Evolutionary conservation across 1,140 invertebrate species (phyloP).

Genomic region (Aleiodes sp.): DNA sequence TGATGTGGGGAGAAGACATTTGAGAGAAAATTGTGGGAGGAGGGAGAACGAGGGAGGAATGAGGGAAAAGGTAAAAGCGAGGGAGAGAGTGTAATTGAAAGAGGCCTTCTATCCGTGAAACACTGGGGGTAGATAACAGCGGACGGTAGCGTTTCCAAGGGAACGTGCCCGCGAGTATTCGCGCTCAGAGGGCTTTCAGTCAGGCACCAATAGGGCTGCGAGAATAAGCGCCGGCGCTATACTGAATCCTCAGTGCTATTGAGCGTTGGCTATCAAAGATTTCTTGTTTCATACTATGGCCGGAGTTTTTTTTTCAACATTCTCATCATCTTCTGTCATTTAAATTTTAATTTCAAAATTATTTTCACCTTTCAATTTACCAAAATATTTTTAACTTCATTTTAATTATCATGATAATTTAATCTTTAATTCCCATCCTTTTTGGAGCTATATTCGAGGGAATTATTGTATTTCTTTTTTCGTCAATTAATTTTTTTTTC

Average conservation of each 20-base stretch:
- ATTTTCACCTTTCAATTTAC: too few species aligned
- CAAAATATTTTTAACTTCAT: too few species aligned
- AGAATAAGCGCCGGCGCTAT: slow-evolving; percentile 54
- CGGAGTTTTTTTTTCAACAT: slow-evolving; percentile 31
- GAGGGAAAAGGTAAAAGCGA: slow-evolving; percentile 41
- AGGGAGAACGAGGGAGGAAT: not conserved
- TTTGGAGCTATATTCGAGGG: too few species aligned
- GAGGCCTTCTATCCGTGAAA: slow-evolving; percentile 46
- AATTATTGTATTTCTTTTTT: too few species aligned
- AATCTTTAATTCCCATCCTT: too few species aligned
- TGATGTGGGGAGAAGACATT: not conserved
- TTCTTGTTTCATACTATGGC: slow-evolving; percentile 58
- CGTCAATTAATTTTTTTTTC: too few species aligned
- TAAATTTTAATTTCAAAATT: not conserved
- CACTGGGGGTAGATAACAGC: slow-evolving; percentile 49
- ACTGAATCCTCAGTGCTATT: slow-evolving; percentile 53
- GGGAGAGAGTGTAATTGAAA: slow-evolving; percentile 54
- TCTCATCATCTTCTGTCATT: not conserved
- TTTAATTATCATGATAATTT: too few species aligned
- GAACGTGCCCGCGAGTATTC: slow-evolving; percentile 49
- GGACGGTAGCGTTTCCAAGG: slow-evolving; percentile 63
- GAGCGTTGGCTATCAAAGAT: slow-evolving; percentile 60
- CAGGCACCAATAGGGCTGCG: slow-evolving; percentile 40
- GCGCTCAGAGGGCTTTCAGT: slow-evolving; percentile 32
- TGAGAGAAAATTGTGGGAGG: not conserved